Base-by-base conservation (phyloP, 2,113 vertebrate genomes). In the Proteles cristata region DNA sequence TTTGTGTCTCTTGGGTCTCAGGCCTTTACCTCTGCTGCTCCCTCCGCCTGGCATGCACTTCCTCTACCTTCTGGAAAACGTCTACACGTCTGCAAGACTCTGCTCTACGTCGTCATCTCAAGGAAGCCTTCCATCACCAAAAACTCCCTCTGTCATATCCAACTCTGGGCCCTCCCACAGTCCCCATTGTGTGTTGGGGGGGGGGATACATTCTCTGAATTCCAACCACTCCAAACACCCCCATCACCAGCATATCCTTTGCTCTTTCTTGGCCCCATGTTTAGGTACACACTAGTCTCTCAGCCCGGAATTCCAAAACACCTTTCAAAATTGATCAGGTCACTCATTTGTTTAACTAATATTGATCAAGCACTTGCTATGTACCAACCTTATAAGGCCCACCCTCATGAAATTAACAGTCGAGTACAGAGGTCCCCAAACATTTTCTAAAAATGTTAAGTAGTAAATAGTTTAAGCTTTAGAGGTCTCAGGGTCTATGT, bases 271-370 rank as follows among this genome's bases (percentile, higher is more conserved):
- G 28, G 66, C 11, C 63, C 48, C 63, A 6, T 25, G 55, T 19
- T 45, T 92, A 23, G 15, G 15, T 26, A 50, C 21, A 33, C 1
- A 0, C 25, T 73, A n/a, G 50, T 66, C 43, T 39, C 50, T 85
- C 74, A 88, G 45, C 73, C 55, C 91, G 31, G 9, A 92, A 86
- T 92, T 92, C 69, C 79, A 84, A 50, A 69, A 79, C 12, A 93
- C 73, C 61, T 35, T 88, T 28, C 82, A 81, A 77, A 88, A 81
- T n/a, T 21, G 58, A 89, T 74, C 74, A 28, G 90, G 26, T 11
- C 88, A 83, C 74, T 91, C 81, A 71, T 80, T 77, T 45, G 58
- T 43, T 85, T 74, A 77, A 35, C 21, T 91, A n/a, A 80, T 88
- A 35, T 65, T 53, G 73, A 80, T 82, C 43, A 95, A 94, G 48